A percentile compares a stretch with the other conserved stretches of the same genome.
These are phyloP conservation scores for Zaprionus nigranus DNA, from an alignment of 1,140 invertebrate species.

Conservation along the genomic window DNA sequence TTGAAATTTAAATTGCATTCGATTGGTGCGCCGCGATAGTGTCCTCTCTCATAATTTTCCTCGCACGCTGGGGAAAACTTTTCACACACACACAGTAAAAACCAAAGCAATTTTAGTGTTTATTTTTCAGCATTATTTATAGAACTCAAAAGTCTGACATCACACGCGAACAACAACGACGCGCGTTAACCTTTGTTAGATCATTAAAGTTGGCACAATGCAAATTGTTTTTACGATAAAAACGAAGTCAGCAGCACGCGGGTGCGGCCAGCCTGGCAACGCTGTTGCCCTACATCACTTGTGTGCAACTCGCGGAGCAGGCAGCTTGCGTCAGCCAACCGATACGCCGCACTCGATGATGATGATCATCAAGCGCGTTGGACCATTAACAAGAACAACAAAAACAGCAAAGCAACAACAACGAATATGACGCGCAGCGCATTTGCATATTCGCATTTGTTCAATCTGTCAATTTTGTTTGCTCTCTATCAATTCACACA, in stretches of 20 bases:
- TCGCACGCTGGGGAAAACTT: constrained; percentile 34
- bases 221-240: constrained; percentile 62
- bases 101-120: constrained; percentile 41
- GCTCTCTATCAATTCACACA: constrained; percentile 59
- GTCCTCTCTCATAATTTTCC: constrained; percentile 34
- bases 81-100: constrained; percentile 1
- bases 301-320: neutral
- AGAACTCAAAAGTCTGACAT: constrained; percentile 76
- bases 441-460: constrained; percentile 76
- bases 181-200: constrained; percentile 66
- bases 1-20: constrained; percentile 83
- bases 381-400: constrained; percentile 25
- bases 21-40: constrained; percentile 60
- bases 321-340: constrained; percentile 18
- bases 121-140: constrained; percentile 65
- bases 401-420: constrained; percentile 16
- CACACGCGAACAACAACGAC: constrained; percentile 55
- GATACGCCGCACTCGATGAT: constrained; percentile 16
- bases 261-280: constrained; percentile 30
- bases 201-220: constrained; percentile 49
- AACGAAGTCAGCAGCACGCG: constrained; percentile 59
- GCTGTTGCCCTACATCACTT: constrained; percentile 19
- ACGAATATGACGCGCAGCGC: constrained; percentile 21
- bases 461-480: constrained; percentile 66
- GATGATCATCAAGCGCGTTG: neutral